Evolutionary conservation across 2,888 invertebrate genomes (phyloP).

Genomic region (Nemotelus nigrinus): DNA sequence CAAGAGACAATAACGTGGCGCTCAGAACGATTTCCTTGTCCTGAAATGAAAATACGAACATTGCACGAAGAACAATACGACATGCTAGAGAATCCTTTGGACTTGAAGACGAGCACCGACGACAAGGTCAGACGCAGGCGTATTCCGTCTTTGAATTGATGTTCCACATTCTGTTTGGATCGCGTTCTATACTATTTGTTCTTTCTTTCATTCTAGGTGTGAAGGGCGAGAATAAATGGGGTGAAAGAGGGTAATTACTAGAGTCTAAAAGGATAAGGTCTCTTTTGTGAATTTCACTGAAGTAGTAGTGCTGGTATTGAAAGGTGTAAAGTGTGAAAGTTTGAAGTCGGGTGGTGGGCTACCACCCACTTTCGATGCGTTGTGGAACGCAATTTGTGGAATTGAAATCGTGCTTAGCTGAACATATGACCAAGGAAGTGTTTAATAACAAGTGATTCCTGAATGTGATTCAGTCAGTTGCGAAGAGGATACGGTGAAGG

Average conservation of each 20-base stretch:
- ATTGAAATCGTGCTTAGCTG: background rate
- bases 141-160: slow-evolving; percentile 8
- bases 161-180: slow-evolving; percentile 20
- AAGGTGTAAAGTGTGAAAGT: too few relatives aligned
- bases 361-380: slow-evolving; percentile 3
- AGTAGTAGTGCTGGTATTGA: slow-evolving; percentile 13
- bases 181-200: slow-evolving; percentile 7
- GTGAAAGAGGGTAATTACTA: slow-evolving; percentile 46
- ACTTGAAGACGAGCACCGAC: background rate
- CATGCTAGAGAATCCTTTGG: slow-evolving; percentile 6
- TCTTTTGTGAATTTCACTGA: slow-evolving; percentile 26
- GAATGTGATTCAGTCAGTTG: slow-evolving; percentile 49
- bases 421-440: slow-evolving; percentile 46
- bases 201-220: slow-evolving; percentile 26
- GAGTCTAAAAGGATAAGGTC: slow-evolving; percentile 17
- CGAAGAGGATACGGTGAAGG: slow-evolving; percentile 39
- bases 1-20: background rate
- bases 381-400: slow-evolving; percentile 32
- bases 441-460: slow-evolving; percentile 50
- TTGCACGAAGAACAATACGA: background rate
- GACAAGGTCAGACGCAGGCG: slow-evolving; percentile 33
- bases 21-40: slow-evolving; percentile 15
- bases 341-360: slow-evolving; percentile 12
- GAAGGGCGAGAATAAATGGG: slow-evolving; percentile 45
- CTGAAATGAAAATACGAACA: background rate